Percentiles rank a stretch among this genome's conserved stretches.
phyloP scores from a whole-genome alignment of 2,113 vertebrate species.

The Tinamus guttatus region DNA sequence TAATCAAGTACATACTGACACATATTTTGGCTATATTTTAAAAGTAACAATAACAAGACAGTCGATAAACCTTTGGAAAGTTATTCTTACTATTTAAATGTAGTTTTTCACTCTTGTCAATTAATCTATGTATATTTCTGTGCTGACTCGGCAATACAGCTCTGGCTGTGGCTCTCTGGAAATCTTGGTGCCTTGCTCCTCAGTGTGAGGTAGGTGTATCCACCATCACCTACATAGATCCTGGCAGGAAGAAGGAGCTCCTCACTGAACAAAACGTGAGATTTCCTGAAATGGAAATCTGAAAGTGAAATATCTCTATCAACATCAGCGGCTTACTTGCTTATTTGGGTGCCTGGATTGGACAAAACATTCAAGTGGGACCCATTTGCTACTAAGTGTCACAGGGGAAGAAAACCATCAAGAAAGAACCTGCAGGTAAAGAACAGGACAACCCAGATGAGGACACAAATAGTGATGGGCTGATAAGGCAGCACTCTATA shows the following conservation, averaged over 20 bases:
- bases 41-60: background rate
- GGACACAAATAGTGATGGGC: background rate
- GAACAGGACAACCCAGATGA: background rate
- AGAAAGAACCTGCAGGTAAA: background rate
- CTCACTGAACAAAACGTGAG: accelerated
- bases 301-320: background rate
- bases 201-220: too few relatives aligned
- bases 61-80: background rate
- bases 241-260: background rate
- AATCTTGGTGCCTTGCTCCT: background rate
- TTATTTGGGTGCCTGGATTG: accelerated
- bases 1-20: background rate
- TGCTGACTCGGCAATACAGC: background rate
- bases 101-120: background rate
- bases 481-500: background rate
- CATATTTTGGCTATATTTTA: background rate
- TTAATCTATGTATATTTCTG: background rate
- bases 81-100: background rate
- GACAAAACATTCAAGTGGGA: background rate
- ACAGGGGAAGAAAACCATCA: accelerated
- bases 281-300: background rate
- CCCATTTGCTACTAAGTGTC: background rate
- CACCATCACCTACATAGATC: background rate
- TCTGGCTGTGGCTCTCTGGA: background rate
- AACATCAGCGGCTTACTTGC: background rate